Conservation (phyloP, 2,888 invertebrate species). For the Timema cristinae region DNA sequence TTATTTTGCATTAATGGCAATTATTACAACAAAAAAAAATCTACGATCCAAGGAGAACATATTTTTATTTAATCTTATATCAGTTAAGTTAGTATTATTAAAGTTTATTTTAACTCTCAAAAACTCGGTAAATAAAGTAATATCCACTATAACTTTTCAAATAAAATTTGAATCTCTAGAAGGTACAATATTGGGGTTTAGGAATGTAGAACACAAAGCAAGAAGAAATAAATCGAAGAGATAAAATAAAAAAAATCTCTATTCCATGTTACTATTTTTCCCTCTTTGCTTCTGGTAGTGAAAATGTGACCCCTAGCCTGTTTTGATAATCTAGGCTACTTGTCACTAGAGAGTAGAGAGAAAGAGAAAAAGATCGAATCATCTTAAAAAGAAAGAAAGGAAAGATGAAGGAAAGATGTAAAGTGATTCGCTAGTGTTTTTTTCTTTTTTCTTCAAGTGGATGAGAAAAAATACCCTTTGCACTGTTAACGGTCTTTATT, state of each 20-base stretch:
- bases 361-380: not conserved
- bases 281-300: slow-evolving; percentile 2
- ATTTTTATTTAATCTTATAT: too few species aligned
- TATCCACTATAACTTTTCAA: too few species aligned
- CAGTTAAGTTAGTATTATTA: too few species aligned
- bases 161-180: too few species aligned
- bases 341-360: slow-evolving; percentile 1
- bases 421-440: slow-evolving; percentile 16
- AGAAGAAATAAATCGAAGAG: not conserved
- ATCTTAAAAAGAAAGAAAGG: slow-evolving; percentile 9
- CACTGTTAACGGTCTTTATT: slow-evolving; percentile 24
- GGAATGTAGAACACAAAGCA: too few species aligned
- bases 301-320: not conserved
- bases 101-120: too few species aligned
- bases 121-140: too few species aligned
- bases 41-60: too few species aligned
- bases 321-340: slow-evolving; percentile 10
- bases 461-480: slow-evolving; percentile 1
- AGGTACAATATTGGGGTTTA: too few species aligned
- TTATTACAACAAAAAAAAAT: too few species aligned
- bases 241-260: slow-evolving; percentile 6
- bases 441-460: not conserved
- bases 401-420: slow-evolving; percentile 8
- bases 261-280: not conserved
- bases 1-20: too few species aligned